Base-by-base conservation (phyloP, 2,113 vertebrate species). In the Syngnathus floridae region DNA sequence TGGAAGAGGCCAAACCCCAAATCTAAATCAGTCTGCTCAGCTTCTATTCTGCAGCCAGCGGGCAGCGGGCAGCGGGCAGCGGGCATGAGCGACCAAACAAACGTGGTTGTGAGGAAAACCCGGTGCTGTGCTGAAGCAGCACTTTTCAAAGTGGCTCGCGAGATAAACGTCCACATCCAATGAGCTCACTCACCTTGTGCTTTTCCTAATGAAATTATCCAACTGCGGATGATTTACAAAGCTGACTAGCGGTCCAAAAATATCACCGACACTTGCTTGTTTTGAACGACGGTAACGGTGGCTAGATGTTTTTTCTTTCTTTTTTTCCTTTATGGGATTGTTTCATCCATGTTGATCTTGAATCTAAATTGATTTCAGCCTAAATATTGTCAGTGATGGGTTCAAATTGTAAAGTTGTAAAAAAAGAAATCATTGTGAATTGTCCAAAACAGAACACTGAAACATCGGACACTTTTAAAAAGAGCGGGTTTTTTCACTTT, bases 111-210 rank as follows among this genome's bases (percentile, higher is more conserved):
- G 40, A 79, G 64, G 43, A 40, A 64, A 45, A 75, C 19, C 59
- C 43, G 54, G 61, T 73, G 78, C 82, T 84, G 79, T 73, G 78
- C 82, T 84, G 79, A 84, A 55, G 57, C 77, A 69, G 80, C 81
- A 72, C 40, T 80, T 82, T 81, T 67, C 61, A 66, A 75, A 63
- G 72, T 1, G 62, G 69, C 71, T 74, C 66, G 72, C 38, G 72
- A 88, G 84, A 86, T 82, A 86, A 80, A 83, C 64, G 57, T 43
- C 62, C 46, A 3, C 46, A 4, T 78, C 67, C 37, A 65, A 46
- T 77, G 80, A 85, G 62, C 73, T 83, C 81, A 83, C 71, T 76
- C 73, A 65, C 76, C 69, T 69, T 64, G 59, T 60, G 75, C 67
- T 68, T 62, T n/a, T 51, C 45, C 67, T 74, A 79, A 80, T 88